Base-by-base conservation (phyloP, 2,113 vertebrate species). In the Pholis gunnellus region DNA sequence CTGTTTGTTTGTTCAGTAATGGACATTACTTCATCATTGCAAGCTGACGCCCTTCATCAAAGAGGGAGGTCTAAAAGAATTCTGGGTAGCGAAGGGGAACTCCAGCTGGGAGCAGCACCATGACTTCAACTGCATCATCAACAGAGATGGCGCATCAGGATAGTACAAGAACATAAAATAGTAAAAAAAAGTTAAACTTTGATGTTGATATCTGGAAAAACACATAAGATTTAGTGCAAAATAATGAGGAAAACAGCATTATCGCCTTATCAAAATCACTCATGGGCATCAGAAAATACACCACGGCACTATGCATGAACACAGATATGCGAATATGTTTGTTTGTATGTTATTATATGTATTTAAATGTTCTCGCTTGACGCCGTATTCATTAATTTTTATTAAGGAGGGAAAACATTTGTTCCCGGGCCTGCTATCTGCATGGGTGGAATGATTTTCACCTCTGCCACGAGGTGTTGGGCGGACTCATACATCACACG, bases 401-500 rank as follows among this genome's bases (percentile, higher is more conserved):
- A 97, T 97, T 97, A 97, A 64, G 96, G 96, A 97, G 96, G 95
- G 94, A 97, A 97, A 97, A 97, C 96, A 97, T 97, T 97, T 96
- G 94, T 96, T 95, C 95, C 91, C 92, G 73, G 95, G 96, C 96
- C 82, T 94, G 96, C 97, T 97, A 97, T 98, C 97, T 98, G 97
- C 97, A 97, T 98, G 96, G 96, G 95, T 96, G 96, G 96, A 98
- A 98, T 98, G 96, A 96, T 97, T 97, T 98, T 98, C 97, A 99
- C 98, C 98, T 97, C 97, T 99, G 98, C 97, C 97, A 98, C 95
- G 96, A 97, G 98, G 97, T 97, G 97, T 96, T 96, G 97, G 96
- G 96, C 95, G 86, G 95, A 96, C 96, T 97, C 98, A 99, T 99
- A 98, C 95, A 99, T 99, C 98, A 99, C 96, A 81, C 96, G 96